phyloP scores from a whole-genome alignment of 2,888 invertebrate genomes.

The Pseudococcus jackbeardsleyi region DNA sequence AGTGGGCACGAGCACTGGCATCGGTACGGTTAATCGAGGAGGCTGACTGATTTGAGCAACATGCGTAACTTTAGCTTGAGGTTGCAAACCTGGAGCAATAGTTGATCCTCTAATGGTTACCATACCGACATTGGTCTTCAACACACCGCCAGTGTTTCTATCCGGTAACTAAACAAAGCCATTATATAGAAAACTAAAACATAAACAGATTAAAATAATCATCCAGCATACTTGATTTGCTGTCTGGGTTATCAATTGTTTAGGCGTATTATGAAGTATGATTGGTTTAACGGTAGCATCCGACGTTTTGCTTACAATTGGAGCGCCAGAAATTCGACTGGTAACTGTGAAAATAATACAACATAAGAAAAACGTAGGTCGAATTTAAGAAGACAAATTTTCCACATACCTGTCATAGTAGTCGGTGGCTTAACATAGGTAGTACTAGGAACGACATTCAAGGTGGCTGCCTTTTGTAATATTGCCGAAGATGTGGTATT shows the following conservation, averaged over 20 bases:
- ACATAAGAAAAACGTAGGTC: background rate
- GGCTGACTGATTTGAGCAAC: slow-evolving; percentile 55
- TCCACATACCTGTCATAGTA: slow-evolving; percentile 53
- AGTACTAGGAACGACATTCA: slow-evolving; percentile 58
- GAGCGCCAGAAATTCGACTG: slow-evolving; percentile 58
- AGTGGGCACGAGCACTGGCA: slow-evolving; percentile 57
- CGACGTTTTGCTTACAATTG: slow-evolving; percentile 59
- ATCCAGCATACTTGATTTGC: slow-evolving; percentile 30
- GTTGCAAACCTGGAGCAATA: slow-evolving; percentile 45
- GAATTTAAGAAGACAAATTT: background rate
- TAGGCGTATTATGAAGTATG: slow-evolving; percentile 59
- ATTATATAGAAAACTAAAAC: background rate
- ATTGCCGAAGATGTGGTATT: slow-evolving; percentile 55
- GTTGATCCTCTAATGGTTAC: slow-evolving; percentile 60
- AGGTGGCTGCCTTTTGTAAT: slow-evolving; percentile 46
- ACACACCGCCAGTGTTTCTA: slow-evolving; percentile 55
- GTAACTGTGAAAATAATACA: slow-evolving; percentile 53
- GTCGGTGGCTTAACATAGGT: slow-evolving; percentile 53
- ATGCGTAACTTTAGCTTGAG: slow-evolving; percentile 43
- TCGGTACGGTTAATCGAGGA: slow-evolving; percentile 52
- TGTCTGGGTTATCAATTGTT: slow-evolving; percentile 57
- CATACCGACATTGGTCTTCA: slow-evolving; percentile 62
- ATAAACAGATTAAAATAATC: background rate
- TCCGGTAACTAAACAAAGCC: slow-evolving; percentile 33
- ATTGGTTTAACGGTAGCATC: slow-evolving; percentile 59